Evolutionary conservation across 2,888 invertebrate species (phyloP), one percentile per base, ranked within the genome.

Genomic region (Drosophila mimica): DNA sequence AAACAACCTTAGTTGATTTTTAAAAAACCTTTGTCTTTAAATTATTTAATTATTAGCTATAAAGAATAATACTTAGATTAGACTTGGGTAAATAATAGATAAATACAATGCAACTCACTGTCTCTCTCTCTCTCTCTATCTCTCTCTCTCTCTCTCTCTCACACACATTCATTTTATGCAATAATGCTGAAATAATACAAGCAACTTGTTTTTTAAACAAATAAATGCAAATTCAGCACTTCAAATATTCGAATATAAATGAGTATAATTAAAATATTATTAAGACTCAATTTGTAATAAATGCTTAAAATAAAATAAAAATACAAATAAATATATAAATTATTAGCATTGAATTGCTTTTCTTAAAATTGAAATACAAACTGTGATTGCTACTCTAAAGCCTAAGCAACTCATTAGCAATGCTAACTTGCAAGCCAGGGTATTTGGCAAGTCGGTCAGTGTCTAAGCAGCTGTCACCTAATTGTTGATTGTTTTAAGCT

Each of bases 401-500:
- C 2, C n/a, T n/a, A 9, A n/a, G 8, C 40, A 40, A 2, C n/a
- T 11, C n/a, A 43, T 43, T 11, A 11, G 11, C 11, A 11, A 38
- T 38, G 38, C 0, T 1, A n/a, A 3, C 2, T 1, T n/a, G 11
- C 0, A 43, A 2, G 0, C 3, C 15, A 73, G 57, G 28, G 74
- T 62, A 78, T 43, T 7, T 13, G 0, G 0, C 0, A 11, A 30
- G 28, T 57, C 53, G 11, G 9, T 0, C 25, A 43, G 1, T 0
- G 0, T 5, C 7, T 0, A 17, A 28, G 11, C 3, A 13, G 9
- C 11, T n/a, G 8, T 11, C 25, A 13, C 17, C 11, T 17, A 46
- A 13, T 38, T 36, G 5, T 48, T 62, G 52, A 20, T 70, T 46
- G 43, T 59, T 57, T 61, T 25, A 40, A 36, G 64, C 52, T 33